Evolutionary conservation across 2,888 invertebrate species (phyloP).

Genomic region (Acheta domesticus): DNA sequence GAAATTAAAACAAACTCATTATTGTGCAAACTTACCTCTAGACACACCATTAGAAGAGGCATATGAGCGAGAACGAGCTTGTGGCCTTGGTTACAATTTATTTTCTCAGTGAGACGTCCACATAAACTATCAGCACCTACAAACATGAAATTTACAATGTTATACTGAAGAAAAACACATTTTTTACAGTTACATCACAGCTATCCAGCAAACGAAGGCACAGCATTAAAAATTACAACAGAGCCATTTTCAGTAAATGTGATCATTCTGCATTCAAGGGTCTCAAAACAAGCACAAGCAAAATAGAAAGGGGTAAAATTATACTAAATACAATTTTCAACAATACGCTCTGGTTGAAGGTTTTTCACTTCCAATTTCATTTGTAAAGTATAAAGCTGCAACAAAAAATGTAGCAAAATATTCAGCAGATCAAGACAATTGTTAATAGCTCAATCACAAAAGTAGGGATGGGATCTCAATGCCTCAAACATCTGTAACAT

Average conservation of each 20-base stretch:
- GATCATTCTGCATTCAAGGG: constrained; percentile 2
- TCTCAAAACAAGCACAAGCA: not conserved
- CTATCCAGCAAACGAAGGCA: not conserved
- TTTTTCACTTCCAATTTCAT: too few relatives aligned
- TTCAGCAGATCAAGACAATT: too few relatives aligned
- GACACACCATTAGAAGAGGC: constrained; percentile 90
- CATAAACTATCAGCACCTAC: constrained; percentile 94
- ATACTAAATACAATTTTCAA: constrained; percentile 2
- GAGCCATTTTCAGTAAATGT: not conserved
- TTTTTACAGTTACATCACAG: constrained; percentile 19
- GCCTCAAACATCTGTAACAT: too few relatives aligned
- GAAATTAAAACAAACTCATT: not conserved
- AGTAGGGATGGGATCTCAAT: too few relatives aligned
- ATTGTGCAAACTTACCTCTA: constrained; percentile 61
- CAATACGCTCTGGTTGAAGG: too few relatives aligned
- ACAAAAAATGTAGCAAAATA: too few relatives aligned
- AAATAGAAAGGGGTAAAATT: constrained; percentile 18
- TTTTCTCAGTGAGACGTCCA: constrained; percentile 87
- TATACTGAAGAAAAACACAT: not conserved
- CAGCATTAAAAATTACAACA: constrained; percentile 11
- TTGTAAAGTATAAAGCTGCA: too few relatives aligned
- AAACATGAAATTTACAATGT: constrained; percentile 37
- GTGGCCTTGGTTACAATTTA: constrained; percentile 86
- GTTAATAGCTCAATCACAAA: too few relatives aligned
- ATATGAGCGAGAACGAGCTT: constrained; percentile 90